phyloP scores from a whole-genome alignment of 2,888 invertebrate species.

The Carpatolechia fugitivella region DNA sequence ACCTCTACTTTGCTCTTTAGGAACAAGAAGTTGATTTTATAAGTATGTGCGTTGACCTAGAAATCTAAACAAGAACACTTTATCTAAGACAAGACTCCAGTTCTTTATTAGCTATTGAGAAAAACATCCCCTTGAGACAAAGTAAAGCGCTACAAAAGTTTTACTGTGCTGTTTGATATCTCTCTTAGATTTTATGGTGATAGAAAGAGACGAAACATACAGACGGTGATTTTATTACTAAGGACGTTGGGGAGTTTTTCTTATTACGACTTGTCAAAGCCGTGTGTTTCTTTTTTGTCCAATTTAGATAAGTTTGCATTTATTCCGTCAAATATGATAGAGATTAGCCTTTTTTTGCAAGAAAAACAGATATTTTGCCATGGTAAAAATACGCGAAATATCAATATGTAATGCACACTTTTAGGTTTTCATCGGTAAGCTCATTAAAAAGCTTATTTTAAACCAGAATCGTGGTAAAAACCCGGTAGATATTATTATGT shows the following conservation, averaged over 20 bases:
- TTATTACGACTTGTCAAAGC: neutral
- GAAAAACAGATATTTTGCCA: too few species aligned
- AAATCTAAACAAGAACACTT: neutral
- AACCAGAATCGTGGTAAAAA: too few species aligned
- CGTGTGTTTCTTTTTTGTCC: neutral
- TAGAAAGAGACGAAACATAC: conserved; percentile 29
- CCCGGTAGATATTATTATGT: too few species aligned
- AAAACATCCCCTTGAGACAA: conserved; percentile 23
- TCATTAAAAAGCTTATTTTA: too few species aligned
- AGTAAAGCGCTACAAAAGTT: conserved; percentile 36
- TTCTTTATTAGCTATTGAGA: conserved; percentile 20
- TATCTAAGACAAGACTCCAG: neutral
- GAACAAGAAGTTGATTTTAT: too few species aligned
- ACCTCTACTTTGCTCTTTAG: too few species aligned
- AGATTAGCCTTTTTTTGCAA: too few species aligned
- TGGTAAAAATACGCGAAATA: too few species aligned
- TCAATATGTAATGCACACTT: too few species aligned
- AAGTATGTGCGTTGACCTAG: neutral
- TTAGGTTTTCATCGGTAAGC: too few species aligned
- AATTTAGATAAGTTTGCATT: too few species aligned
- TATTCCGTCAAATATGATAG: too few species aligned
- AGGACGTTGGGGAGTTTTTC: conserved; percentile 17
- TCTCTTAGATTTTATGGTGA: conserved; percentile 41
- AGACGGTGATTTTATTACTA: conserved; percentile 32
- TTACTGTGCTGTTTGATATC: conserved; percentile 34